Evolutionary conservation across 2,113 vertebrate species (phyloP), one percentile per base, ranked within the genome.

Genomic region (Plecotus auritus): DNA sequence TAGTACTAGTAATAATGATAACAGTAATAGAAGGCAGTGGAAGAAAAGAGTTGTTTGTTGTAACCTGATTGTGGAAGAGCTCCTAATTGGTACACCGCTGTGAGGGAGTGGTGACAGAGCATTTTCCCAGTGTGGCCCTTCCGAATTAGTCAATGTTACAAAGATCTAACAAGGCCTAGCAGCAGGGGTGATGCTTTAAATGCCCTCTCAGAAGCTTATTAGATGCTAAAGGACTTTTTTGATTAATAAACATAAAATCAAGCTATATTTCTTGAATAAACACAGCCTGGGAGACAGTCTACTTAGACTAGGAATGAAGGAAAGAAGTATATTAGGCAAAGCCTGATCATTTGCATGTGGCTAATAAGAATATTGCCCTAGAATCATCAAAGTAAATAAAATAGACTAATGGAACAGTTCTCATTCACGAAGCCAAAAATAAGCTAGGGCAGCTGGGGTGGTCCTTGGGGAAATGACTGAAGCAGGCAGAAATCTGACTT

Each of bases 51-150:
- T 20, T 40, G 4, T 13, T 78, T 17, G 6, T 17, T 40, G n/a
- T 56, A 88, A 76, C n/a, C 45, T 22, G 1, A 37, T 30, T 64
- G 40, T 35, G 49, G 3, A 35, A 30, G 45, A 54, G 14, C 18
- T 74, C 42, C 54, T 61, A 32, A n/a, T 1, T 49, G 18, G 14
- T 23, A 9, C 16, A 51, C 40, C 12, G 4, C 51, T 56, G 17
- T 42, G 13, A 5, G 40, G 11, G 9, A 32, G 1, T 11, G 37
- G 67, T 18, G 59, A 28, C 1, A 1, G 22, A 14, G 11, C 0
- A 7, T 30, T 84, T 84, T 87, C 69, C 69, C 45, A 30, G 37
- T 5, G 22, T 20, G n/a, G n/a, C 8, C 56, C 64, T 54, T 89
- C 12, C 1, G 49, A 32, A 67, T 84, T 22, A 30, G 42, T 88